phyloP scores from a whole-genome alignment of 2,113 vertebrate genomes.

The Nerophis ophidion region DNA sequence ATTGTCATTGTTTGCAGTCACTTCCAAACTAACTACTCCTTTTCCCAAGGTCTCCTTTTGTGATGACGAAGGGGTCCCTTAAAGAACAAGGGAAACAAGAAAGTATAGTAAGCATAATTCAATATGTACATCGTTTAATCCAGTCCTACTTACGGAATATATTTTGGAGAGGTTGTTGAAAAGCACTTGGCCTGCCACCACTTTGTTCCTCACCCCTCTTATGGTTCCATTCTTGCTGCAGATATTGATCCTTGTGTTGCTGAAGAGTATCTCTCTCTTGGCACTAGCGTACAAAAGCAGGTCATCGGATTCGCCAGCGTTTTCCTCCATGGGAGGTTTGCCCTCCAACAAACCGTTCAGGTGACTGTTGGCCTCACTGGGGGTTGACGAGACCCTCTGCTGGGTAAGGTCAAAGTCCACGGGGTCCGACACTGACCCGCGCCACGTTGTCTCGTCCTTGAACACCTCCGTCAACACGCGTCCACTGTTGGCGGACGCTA shows the following conservation, averaged over 20 bases:
- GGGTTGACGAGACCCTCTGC: slow-evolving; percentile 54
- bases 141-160: slow-evolving; percentile 80
- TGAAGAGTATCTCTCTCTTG: slow-evolving; percentile 79
- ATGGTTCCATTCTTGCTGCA: slow-evolving; percentile 97
- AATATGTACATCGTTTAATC: background rate
- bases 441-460: slow-evolving; percentile 70
- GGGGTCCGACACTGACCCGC: slow-evolving; percentile 62
- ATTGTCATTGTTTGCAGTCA: background rate
- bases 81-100: slow-evolving; percentile 9
- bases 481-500: slow-evolving; percentile 89
- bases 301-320: slow-evolving; percentile 77
- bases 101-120: too few species aligned
- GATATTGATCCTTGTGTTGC: slow-evolving; percentile 87
- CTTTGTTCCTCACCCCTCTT: slow-evolving; percentile 95
- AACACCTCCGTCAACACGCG: slow-evolving; percentile 90
- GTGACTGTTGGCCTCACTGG: slow-evolving; percentile 79
- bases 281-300: slow-evolving; percentile 83
- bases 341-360: slow-evolving; percentile 68
- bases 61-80: slow-evolving; percentile 50
- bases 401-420: slow-evolving; percentile 84
- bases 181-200: slow-evolving; percentile 92
- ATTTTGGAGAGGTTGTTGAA: slow-evolving; percentile 89
- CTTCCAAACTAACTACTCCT: slow-evolving; percentile 27
- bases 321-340: slow-evolving; percentile 65
- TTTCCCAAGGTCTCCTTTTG: slow-evolving; percentile 62